Conservation (phyloP, 2,113 vertebrate species). For the Vulpes vulpes region DNA sequence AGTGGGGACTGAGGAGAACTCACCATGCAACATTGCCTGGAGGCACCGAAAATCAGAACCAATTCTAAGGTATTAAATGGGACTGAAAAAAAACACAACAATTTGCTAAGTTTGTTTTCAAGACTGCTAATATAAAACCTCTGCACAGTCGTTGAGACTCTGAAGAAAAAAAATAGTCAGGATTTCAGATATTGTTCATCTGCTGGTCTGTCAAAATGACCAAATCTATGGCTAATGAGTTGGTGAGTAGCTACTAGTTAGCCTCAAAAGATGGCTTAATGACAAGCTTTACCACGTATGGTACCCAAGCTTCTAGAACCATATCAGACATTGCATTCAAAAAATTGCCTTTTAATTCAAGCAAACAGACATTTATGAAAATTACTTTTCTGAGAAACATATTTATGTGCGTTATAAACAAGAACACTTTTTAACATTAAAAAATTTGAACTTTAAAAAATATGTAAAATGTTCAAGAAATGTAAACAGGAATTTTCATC, state of each 20-base stretch:
- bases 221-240: neutral
- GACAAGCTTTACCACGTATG: neutral
- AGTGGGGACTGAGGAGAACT: neutral
- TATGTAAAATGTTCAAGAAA: slow-evolving; percentile 84
- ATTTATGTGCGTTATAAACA: slow-evolving; percentile 82
- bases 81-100: neutral
- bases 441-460: slow-evolving; percentile 84
- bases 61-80: neutral
- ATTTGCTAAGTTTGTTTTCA: neutral
- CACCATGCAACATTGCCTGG: neutral
- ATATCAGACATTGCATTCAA: neutral
- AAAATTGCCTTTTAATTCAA: slow-evolving; percentile 61
- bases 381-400: slow-evolving; percentile 79
- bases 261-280: neutral
- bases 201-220: neutral
- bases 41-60: neutral
- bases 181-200: neutral
- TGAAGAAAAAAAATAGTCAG: neutral
- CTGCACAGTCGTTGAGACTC: neutral
- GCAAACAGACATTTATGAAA: slow-evolving; percentile 80
- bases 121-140: neutral
- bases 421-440: slow-evolving; percentile 82
- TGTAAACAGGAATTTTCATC: slow-evolving; percentile 85
- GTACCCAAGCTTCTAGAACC: neutral
- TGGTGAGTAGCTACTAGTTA: neutral